Percentiles rank a stretch among this genome's conserved stretches.
These are phyloP conservation scores for Alloplasta piceator DNA, from an alignment of 2,888 invertebrate species.

Conservation along the genomic window DNA sequence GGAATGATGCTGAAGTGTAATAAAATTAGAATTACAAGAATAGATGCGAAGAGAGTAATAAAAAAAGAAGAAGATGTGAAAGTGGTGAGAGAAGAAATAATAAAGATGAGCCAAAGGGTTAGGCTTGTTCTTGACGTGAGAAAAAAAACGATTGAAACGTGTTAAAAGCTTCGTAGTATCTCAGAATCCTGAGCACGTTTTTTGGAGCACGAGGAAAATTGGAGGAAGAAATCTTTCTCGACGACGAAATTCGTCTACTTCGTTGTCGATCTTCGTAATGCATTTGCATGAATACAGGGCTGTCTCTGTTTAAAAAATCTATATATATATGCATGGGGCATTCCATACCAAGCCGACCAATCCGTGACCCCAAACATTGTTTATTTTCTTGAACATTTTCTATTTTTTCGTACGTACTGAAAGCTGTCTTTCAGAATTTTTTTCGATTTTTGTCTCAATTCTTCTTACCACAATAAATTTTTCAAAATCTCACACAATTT, in stretches of 20 bases:
- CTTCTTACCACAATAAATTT: no score
- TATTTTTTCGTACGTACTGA: no score
- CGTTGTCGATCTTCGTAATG: conserved; percentile 12
- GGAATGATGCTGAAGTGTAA: background rate
- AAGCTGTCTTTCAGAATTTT: no score
- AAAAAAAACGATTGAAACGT: conserved; percentile 32
- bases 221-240: background rate
- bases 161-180: conserved; percentile 39
- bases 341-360: background rate
- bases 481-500: no score
- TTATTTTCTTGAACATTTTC: no score
- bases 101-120: conserved; percentile 28
- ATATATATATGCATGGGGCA: conserved; percentile 17
- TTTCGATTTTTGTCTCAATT: no score
- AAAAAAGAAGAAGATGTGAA: conserved; percentile 7
- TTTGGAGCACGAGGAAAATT: background rate
- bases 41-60: background rate
- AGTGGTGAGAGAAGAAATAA: conserved; percentile 24
- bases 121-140: conserved; percentile 1
- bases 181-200: conserved; percentile 20
- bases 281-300: conserved; percentile 3
- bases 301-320: conserved; percentile 25
- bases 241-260: conserved; percentile 38
- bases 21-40: conserved; percentile 8
- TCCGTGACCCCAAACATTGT: no score